A percentile compares a stretch with the other conserved stretches of the same genome.
Evolutionary conservation across 2,113 vertebrate species (phyloP).

Genomic region (Salminus brasiliensis): DNA sequence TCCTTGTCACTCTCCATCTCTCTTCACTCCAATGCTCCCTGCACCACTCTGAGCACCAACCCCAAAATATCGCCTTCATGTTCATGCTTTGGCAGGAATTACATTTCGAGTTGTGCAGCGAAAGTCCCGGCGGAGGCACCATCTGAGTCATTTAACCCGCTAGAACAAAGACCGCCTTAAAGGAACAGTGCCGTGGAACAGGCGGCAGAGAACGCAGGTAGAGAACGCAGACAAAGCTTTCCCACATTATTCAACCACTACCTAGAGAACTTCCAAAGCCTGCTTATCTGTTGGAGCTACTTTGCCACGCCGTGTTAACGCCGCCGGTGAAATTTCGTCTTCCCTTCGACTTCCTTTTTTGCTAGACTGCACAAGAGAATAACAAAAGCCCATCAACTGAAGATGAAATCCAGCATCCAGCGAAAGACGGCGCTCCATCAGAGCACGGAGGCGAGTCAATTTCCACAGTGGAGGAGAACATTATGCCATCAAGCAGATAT

Average conservation of each 20-base stretch:
- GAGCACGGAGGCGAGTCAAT: constrained; percentile 15
- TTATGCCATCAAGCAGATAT: constrained; percentile 20
- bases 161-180: neutral
- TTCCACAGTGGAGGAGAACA: constrained; percentile 29
- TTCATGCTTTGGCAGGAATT: constrained; percentile 8
- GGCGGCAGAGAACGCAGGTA: neutral
- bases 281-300: constrained; percentile 4
- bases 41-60: neutral
- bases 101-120: neutral
- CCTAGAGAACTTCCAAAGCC: neutral
- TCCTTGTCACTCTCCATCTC: neutral
- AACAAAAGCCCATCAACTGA: neutral
- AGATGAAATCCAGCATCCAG: constrained; percentile 14
- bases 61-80: constrained; percentile 6
- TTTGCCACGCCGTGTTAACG: constrained; percentile 20
- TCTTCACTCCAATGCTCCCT: neutral
- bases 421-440: constrained; percentile 8
- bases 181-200: neutral
- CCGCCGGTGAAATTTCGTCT: neutral
- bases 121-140: neutral
- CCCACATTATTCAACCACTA: neutral
- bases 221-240: too few species aligned
- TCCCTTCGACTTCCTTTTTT: neutral
- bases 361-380: constrained; percentile 6
- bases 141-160: neutral